Base-by-base conservation (phyloP, 2,888 invertebrate genomes). In the Rotaria magnacalcarata region DNA sequence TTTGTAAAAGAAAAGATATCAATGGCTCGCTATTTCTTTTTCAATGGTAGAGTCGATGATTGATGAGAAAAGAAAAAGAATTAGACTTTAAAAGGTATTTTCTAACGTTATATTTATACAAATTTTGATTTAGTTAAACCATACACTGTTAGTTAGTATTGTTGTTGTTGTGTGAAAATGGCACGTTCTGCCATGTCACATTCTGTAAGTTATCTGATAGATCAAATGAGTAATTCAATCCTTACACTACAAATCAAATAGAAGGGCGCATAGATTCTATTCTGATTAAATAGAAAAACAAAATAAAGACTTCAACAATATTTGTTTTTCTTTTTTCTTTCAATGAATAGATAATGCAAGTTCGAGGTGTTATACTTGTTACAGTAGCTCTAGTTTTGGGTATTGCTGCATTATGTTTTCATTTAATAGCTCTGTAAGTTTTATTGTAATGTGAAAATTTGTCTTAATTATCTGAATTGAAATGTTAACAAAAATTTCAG, bases 391-490 rank as follows among this genome's bases (percentile, higher is more conserved):
- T 80, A n/a, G 47, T 80, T 80, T 43, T 80, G 80, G 80, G 47
- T 4, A 43, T 80, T 80, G 80, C 24, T 80, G 80, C 47, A 8
- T 14, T 80, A 21, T 11, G 47, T 47, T 16, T 80, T 19, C 80
- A 80, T 80, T 24, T 80, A 80, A 47, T 80, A 14, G 80, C 80
- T 10, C 16, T 80, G 67, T 67, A 41, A 67, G 67, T 67, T 67
- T 27, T 3, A 34, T 67, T 54, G 5, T 14, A 11, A 52, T 52
- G 14, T 54, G 2, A 21, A 21, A 6, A 21, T 54, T 54, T 21
- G 2, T 21, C 21, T 54, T 21, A 21, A 54, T 54, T 21, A 54
- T 52, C 14, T 11, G 11, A 16, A 52, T 52, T 54, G 2, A 34
- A 54, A 6, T 50, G 50, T 50, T 50, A 7, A 54, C 5, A 21